These are phyloP conservation scores for Matsumurasca onukii DNA, from an alignment of 1,140 invertebrate genomes.

Conservation along the genomic window DNA sequence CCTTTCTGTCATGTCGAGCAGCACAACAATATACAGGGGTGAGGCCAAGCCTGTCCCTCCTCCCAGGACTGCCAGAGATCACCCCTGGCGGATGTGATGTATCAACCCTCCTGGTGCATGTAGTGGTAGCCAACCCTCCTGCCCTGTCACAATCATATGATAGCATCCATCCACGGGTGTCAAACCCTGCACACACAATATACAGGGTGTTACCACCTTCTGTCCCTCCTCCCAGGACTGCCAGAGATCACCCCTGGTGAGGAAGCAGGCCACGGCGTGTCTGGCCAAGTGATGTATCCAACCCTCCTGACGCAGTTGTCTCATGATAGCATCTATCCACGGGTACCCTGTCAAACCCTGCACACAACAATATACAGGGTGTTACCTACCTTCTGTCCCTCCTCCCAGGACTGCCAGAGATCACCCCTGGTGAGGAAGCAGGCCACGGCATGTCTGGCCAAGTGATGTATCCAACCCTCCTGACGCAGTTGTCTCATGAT, in stretches of 20 bases:
- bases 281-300: slow-evolving; percentile 90
- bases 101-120: slow-evolving; percentile 77
- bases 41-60: slow-evolving; percentile 75
- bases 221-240: slow-evolving; percentile 93
- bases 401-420: slow-evolving; percentile 91
- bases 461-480: slow-evolving; percentile 92
- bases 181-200: too few species aligned
- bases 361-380: too few species aligned
- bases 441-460: slow-evolving; percentile 84
- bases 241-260: slow-evolving; percentile 87
- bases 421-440: slow-evolving; percentile 88
- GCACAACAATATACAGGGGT: too few species aligned
- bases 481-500: slow-evolving; percentile 90
- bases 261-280: slow-evolving; percentile 87
- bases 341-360: slow-evolving; percentile 89
- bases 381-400: slow-evolving; percentile 70
- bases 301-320: slow-evolving; percentile 80
- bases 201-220: too few species aligned
- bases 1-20: too few species aligned
- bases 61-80: slow-evolving; percentile 91
- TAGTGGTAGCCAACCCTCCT: slow-evolving; percentile 93
- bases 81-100: slow-evolving; percentile 86
- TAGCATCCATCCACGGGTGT: slow-evolving; percentile 93
- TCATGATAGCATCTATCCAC: slow-evolving; percentile 94
- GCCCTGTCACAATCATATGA: too few species aligned